These are phyloP conservation scores for Ctenodactylus gundi DNA, from an alignment of 2,113 vertebrate species.

Conservation along the genomic window DNA sequence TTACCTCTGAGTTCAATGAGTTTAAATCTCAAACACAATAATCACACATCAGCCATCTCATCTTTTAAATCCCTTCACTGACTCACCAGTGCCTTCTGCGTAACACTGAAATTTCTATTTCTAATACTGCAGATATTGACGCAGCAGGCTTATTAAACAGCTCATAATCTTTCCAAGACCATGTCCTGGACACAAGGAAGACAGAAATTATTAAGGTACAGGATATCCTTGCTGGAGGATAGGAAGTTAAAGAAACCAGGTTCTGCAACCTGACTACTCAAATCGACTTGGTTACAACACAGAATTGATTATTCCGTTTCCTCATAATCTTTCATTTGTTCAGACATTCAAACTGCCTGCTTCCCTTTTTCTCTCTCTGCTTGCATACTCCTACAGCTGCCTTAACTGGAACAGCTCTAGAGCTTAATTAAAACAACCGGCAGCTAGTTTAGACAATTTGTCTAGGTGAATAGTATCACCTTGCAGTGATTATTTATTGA, in stretches of 20 bases:
- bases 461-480: constrained; percentile 55
- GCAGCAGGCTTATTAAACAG: background rate
- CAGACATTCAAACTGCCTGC: background rate
- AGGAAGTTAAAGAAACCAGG: background rate
- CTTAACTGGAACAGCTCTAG: constrained; percentile 42
- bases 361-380: background rate
- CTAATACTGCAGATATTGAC: constrained; percentile 5
- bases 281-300: background rate
- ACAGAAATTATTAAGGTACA: background rate
- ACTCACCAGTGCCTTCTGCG: constrained; percentile 28
- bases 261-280: constrained; percentile 10
- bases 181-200: background rate
- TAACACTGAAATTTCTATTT: constrained; percentile 52
- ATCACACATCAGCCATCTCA: constrained; percentile 34
- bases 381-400: background rate
- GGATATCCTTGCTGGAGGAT: background rate
- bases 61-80: constrained; percentile 47
- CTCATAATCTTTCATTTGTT: background rate
- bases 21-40: constrained; percentile 42
- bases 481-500: constrained; percentile 58
- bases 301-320: background rate
- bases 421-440: constrained; percentile 63
- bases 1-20: constrained; percentile 25
- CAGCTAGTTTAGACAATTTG: constrained; percentile 46
- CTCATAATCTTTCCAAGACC: background rate